Evolutionary conservation across 2,888 invertebrate genomes (phyloP).

Genomic region (Poecilus cupreus): DNA sequence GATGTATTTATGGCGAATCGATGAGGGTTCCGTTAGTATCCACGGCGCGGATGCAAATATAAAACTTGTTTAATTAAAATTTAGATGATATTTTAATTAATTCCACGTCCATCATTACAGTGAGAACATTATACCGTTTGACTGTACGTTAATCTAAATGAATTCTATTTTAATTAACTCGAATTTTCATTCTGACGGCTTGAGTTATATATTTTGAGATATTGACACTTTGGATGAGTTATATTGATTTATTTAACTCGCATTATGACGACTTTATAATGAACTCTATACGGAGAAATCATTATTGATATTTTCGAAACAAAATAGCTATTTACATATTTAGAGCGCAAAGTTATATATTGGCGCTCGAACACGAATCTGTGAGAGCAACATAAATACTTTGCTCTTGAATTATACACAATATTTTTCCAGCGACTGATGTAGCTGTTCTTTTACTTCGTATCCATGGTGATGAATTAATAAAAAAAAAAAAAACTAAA

Average conservation of each 20-base stretch:
- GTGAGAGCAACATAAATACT: no score
- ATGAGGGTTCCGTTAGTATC: conserved; percentile 15
- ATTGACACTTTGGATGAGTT: conserved; percentile 8
- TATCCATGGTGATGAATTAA: no score
- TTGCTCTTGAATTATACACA: no score
- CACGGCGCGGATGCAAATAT: conserved; percentile 9
- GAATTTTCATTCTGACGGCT: neutral
- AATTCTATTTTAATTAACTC: conserved; percentile 45
- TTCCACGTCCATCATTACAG: conserved; percentile 10
- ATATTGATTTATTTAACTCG: conserved; percentile 1
- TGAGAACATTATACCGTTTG: neutral
- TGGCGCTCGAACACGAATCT: no score
- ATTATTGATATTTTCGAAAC: neutral
- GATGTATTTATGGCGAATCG: conserved; percentile 7
- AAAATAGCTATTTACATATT: no score
- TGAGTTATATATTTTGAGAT: neutral
- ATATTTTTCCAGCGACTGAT: no score
- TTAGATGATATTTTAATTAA: conserved; percentile 56
- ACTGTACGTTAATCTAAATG: neutral
- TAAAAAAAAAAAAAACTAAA: no score
- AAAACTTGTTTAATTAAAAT: conserved; percentile 43
- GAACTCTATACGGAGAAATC: neutral
- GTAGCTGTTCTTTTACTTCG: no score
- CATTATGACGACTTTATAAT: neutral
- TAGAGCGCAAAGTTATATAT: no score